Percentiles rank a stretch among this genome's conserved stretches.
phyloP scores from a whole-genome alignment of 2,797 vertebrate genomes.

The Hippoglossus hippoglossus region DNA sequence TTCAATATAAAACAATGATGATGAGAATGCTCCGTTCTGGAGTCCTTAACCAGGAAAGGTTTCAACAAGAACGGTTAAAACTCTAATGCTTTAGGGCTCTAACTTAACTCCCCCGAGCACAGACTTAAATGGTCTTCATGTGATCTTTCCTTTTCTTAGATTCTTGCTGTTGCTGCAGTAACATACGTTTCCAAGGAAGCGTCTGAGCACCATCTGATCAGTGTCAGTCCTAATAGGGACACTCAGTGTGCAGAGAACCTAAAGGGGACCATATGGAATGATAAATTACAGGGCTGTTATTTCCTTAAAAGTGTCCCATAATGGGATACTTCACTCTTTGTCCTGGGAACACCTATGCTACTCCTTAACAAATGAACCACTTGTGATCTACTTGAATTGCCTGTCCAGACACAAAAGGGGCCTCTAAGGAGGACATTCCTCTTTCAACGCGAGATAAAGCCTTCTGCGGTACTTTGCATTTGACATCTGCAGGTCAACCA shows the following conservation, averaged over 20 bases:
- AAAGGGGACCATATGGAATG: slow-evolving; percentile 35
- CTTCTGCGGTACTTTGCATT: slow-evolving; percentile 41
- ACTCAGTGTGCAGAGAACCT: slow-evolving; percentile 22
- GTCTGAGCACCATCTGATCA: slow-evolving; percentile 36
- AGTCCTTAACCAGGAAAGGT: not conserved
- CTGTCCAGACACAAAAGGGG: slow-evolving; percentile 48
- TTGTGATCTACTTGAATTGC: slow-evolving; percentile 49
- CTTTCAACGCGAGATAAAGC: slow-evolving; percentile 33
- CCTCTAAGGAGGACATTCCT: slow-evolving; percentile 37
- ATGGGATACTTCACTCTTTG: slow-evolving; percentile 49
- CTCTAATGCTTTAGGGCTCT: no score
- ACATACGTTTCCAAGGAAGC: slow-evolving; percentile 5
- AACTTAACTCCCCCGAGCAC: not conserved
- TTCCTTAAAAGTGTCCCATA: slow-evolving; percentile 48
- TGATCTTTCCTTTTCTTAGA: not conserved
- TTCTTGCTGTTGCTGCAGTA: slow-evolving; percentile 19
- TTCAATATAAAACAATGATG: not conserved
- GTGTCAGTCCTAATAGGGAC: slow-evolving; percentile 16
- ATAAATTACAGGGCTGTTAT: slow-evolving; percentile 46
- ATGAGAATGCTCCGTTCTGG: not conserved
- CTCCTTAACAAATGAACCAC: slow-evolving; percentile 52
- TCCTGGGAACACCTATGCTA: slow-evolving; percentile 35
- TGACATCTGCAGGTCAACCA: slow-evolving; percentile 49
- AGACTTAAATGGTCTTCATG: not conserved
- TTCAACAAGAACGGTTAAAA: not conserved